Conservation (phyloP, 2,797 vertebrate species). For the Sarcophilus harrisii region DNA sequence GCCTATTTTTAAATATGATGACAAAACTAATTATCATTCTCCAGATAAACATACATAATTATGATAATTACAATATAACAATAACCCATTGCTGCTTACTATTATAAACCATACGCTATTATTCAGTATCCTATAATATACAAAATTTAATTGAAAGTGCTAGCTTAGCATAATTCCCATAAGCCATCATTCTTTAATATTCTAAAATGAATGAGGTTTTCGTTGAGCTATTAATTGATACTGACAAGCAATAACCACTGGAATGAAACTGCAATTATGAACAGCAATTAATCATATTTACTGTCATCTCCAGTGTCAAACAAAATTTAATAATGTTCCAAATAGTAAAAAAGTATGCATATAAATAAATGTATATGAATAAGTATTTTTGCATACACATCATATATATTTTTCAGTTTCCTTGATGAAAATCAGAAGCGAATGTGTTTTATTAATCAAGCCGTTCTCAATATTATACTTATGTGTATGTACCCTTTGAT, state of each 20-base stretch:
- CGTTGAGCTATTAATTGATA: conserved; percentile 88
- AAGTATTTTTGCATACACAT: not conserved
- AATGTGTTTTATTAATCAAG: conserved; percentile 65
- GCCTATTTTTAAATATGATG: conserved; percentile 76
- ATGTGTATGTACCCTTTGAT: not conserved
- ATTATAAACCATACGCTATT: conserved; percentile 86
- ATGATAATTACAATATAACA: conserved; percentile 81
- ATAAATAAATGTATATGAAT: not conserved
- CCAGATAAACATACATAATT: conserved; percentile 82
- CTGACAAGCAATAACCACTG: conserved; percentile 90
- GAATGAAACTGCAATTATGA: conserved; percentile 91
- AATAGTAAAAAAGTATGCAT: conserved; percentile 77
- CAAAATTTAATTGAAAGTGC: conserved; percentile 86
- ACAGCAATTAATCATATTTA: conserved; percentile 91
- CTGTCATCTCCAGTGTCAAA: conserved; percentile 86
- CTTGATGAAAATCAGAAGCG: conserved; percentile 69
- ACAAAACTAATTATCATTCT: conserved; percentile 77
- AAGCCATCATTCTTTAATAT: conserved; percentile 85
- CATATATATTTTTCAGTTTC: conserved; percentile 63
- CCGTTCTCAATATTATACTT: conserved; percentile 60
- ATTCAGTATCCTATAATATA: conserved; percentile 85
- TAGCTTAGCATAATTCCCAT: conserved; percentile 84
- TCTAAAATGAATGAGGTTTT: conserved; percentile 86
- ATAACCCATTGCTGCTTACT: conserved; percentile 80
- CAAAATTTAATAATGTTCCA: conserved; percentile 82